Evolutionary conservation across 2,888 invertebrate species (phyloP).

Genomic region (Cryptophagus acutangulus): DNA sequence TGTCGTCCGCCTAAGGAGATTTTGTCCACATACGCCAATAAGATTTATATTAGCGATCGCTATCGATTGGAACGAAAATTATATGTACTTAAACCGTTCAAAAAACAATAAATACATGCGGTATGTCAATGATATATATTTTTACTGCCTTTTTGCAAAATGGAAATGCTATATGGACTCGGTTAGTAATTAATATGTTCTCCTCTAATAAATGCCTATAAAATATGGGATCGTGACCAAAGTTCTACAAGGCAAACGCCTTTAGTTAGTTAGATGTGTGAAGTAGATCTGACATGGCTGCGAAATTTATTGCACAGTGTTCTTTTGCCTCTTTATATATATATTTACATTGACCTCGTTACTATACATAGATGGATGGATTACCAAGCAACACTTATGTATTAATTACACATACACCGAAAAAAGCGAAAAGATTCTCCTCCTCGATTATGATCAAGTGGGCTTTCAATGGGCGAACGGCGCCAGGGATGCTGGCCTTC

Average conservation of each 20-base stretch:
- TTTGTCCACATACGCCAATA: too few species aligned
- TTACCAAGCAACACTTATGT: slow-evolving; percentile 18
- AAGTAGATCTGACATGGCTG: slow-evolving; percentile 12
- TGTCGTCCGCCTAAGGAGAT: too few species aligned
- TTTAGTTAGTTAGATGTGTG: slow-evolving; percentile 13
- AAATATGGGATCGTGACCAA: slow-evolving; percentile 2
- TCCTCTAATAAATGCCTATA: slow-evolving; percentile 1
- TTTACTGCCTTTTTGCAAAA: too few species aligned
- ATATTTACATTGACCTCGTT: slow-evolving; percentile 17
- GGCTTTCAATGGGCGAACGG: slow-evolving; percentile 23
- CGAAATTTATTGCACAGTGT: slow-evolving; percentile 4
- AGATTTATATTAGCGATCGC: too few species aligned
- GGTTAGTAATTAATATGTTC: slow-evolving; percentile 1
- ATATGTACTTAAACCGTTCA: too few species aligned
- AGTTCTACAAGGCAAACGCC: slow-evolving; percentile 13
- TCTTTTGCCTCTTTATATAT: not conserved
- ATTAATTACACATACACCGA: slow-evolving; percentile 13
- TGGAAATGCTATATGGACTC: too few species aligned
- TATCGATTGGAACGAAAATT: too few species aligned
- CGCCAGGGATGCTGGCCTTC: slow-evolving; percentile 18
- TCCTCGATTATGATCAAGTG: slow-evolving; percentile 21
- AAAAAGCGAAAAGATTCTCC: too few species aligned
- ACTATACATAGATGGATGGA: too few species aligned
- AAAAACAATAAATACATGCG: too few species aligned
- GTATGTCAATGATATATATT: too few species aligned